Evolutionary conservation across 2,888 invertebrate species (phyloP).

Genomic region (Cephus rjabovi): DNA sequence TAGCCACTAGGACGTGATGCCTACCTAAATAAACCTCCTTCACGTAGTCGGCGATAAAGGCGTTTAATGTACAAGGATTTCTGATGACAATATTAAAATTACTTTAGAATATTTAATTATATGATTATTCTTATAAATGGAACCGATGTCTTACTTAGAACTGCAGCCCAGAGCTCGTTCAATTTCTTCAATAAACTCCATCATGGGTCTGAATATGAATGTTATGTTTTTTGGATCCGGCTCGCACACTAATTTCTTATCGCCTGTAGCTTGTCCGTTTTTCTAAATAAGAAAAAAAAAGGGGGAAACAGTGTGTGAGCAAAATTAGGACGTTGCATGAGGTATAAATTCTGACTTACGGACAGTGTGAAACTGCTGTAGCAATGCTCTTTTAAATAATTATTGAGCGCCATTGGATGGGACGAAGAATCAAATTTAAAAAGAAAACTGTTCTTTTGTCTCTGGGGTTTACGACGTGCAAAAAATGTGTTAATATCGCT

Average conservation of each 20-base stretch:
- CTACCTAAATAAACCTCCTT: constrained; percentile 87
- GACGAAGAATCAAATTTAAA: constrained; percentile 66
- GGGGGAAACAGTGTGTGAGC: not conserved
- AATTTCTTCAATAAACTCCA: constrained; percentile 86
- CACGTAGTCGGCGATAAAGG: constrained; percentile 88
- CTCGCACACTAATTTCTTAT: constrained; percentile 80
- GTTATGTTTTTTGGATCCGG: constrained; percentile 81
- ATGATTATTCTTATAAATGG: not conserved
- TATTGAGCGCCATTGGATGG: constrained; percentile 67
- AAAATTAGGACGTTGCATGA: not conserved
- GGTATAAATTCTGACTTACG: constrained; percentile 31
- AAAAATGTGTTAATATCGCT: constrained; percentile 72
- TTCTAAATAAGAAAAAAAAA: constrained; percentile 32
- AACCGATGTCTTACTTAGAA: constrained; percentile 67
- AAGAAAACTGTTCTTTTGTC: constrained; percentile 46
- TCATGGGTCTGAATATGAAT: constrained; percentile 84
- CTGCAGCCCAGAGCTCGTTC: constrained; percentile 75
- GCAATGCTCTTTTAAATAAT: constrained; percentile 60
- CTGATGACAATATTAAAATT: constrained; percentile 55
- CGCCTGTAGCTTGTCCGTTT: constrained; percentile 48
- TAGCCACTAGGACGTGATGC: constrained; percentile 74
- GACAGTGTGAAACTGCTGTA: constrained; percentile 64
- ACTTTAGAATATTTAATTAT: not conserved
- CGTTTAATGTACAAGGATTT: constrained; percentile 81
- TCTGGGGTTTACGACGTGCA: constrained; percentile 68